Conservation (phyloP, 2,888 invertebrate genomes). For the Amiota mariae region DNA sequence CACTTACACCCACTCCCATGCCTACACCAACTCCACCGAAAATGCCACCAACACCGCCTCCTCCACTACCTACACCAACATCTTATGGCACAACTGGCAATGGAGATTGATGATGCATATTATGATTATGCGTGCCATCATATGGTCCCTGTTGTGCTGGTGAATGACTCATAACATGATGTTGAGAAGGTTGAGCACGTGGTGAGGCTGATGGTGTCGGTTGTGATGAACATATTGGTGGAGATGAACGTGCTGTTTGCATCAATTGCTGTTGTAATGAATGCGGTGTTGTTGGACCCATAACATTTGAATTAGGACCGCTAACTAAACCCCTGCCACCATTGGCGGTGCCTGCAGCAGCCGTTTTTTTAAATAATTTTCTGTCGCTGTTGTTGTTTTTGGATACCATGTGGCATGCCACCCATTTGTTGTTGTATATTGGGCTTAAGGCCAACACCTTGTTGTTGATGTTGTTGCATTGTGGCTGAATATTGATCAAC, state of each 20-base stretch:
- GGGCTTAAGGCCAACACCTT: conserved; percentile 68
- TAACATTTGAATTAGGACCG: conserved; percentile 75
- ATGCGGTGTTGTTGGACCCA: conserved; percentile 82
- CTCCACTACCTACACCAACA: conserved; percentile 58
- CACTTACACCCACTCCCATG: conserved; percentile 76
- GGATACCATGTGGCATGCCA: conserved; percentile 62
- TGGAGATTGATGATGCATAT: conserved; percentile 74
- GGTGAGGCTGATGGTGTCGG: conserved; percentile 84
- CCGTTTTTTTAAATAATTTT: conserved; percentile 55
- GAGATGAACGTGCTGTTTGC: conserved; percentile 89
- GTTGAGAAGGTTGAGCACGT: conserved; percentile 77
- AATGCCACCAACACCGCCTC: conserved; percentile 75
- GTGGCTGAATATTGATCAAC: conserved; percentile 73
- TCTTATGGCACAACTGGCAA: conserved; percentile 73
- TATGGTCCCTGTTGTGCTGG: conserved; percentile 72
- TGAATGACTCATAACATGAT: conserved; percentile 73
- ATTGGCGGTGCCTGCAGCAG: conserved; percentile 55
- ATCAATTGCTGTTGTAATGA: conserved; percentile 79
- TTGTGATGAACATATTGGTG: conserved; percentile 85
- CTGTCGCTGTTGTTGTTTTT: conserved; percentile 60
- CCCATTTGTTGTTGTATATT: conserved; percentile 65
- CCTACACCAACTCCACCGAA: conserved; percentile 74
- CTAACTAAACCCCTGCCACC: conserved; percentile 56
- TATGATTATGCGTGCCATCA: conserved; percentile 70
- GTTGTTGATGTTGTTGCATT: conserved; percentile 77